Evolutionary conservation across 2,113 vertebrate species (phyloP), one percentile per base, ranked within the genome.

Genomic region (Triplophysa rosa): DNA sequence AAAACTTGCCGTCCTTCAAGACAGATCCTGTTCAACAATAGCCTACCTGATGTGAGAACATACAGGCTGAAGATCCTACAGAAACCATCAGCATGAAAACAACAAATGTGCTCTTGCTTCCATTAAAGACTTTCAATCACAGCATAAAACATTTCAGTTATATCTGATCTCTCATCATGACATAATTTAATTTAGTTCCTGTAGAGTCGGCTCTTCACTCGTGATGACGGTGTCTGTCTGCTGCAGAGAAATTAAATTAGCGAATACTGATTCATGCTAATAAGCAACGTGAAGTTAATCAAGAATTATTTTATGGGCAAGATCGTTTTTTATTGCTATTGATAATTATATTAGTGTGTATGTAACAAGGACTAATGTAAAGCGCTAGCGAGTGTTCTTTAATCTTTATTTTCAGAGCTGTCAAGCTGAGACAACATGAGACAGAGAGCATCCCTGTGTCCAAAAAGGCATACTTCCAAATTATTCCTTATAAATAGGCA

Each of bases 1-100:
- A 87, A 91, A 87, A 91, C 19, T n/a, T 58, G 29, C 81, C 83
- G 86, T 86, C 87, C 85, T 87, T 54, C 49, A 6, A 89, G 84
- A 83, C 84, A 84, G 79, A 87, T 84, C 86, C 87, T 77, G 56
- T 88, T 89, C 88, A 82, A 89, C 87, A 91, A 89, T 87, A n/a
- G n/a, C n/a, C n/a, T n/a, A 90, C 82, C 90, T 89, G 84, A 92
- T 86, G 87, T 89, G 87, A 84, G 82, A 80, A 87, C 87, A 90
- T 90, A 89, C 87, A 84, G 81, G 83, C 84, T 70, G 14, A 80
- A 86, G 86, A 85, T 89, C 42, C 67, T 47, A 14, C 40, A 58
- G 59, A 47, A 77, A 37, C 63, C 19, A 12, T 2, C 26, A 49
- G 23, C n/a, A 14, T 79, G 33, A 16, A 61, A 54, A 11, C 0